phyloP scores from a whole-genome alignment of 2,113 vertebrate genomes.

The Ochotona curzoniae region DNA sequence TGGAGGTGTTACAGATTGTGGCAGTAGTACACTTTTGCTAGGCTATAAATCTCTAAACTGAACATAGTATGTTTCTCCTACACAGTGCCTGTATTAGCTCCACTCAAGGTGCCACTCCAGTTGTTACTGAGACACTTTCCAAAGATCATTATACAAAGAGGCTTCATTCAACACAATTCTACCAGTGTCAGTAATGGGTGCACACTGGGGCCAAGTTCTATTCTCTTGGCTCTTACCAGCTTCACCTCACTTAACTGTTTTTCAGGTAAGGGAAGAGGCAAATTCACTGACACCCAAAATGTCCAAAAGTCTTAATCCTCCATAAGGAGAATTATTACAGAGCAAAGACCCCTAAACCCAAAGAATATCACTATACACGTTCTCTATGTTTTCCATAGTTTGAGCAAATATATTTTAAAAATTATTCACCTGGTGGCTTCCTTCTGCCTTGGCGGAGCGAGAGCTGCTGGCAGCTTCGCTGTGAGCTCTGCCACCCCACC shows the following conservation, averaged over 20 bases:
- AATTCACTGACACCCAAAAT: background rate
- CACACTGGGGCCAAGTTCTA: no score
- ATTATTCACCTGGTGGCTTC: background rate
- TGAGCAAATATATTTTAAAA: background rate
- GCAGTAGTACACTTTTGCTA: background rate
- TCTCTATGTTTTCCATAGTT: background rate
- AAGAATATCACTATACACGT: no score
- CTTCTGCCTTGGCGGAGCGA: no score
- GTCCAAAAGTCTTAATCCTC: background rate
- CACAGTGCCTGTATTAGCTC: background rate
- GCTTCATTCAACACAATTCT: background rate
- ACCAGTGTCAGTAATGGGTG: background rate
- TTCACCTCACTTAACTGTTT: background rate
- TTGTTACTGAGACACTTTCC: background rate
- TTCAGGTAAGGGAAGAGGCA: background rate
- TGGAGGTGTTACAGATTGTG: background rate
- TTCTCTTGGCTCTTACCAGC: background rate
- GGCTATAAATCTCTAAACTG: background rate
- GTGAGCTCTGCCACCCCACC: no score
- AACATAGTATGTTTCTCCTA: background rate
- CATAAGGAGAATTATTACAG: background rate
- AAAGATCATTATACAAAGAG: background rate
- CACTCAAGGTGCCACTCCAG: background rate
- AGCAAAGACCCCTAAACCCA: background rate
- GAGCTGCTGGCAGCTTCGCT: no score